Conservation (phyloP, 2,113 vertebrate genomes). For the Tyto alba region DNA sequence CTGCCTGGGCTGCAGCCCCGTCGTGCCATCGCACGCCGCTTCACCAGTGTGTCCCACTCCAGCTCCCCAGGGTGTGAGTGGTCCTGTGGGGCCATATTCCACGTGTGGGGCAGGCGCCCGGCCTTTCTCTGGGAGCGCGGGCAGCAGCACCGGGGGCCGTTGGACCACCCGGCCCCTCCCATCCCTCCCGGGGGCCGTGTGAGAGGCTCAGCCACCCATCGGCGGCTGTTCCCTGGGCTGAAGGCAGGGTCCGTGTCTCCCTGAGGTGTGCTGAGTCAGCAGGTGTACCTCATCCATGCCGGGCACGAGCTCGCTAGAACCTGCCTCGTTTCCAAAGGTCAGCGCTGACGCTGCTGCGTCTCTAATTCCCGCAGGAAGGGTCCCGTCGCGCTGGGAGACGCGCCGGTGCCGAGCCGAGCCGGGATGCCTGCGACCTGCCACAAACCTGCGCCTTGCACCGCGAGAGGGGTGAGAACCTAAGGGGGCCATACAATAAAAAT, state of each 20-base stretch:
- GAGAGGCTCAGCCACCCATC: background rate
- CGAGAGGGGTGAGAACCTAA: background rate
- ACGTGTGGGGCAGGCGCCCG: background rate
- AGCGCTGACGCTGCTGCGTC: background rate
- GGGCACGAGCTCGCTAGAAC: background rate
- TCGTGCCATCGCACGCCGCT: background rate
- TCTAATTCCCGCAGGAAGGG: background rate
- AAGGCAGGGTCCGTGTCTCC: background rate
- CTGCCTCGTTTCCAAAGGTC: background rate
- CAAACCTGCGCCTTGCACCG: background rate
- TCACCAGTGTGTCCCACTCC: background rate
- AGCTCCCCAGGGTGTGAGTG: background rate
- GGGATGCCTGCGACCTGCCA: background rate
- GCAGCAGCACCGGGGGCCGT: fast-evolving
- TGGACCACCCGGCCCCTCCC: background rate
- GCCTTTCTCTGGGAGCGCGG: background rate
- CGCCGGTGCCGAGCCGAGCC: fast-evolving
- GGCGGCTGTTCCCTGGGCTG: background rate
- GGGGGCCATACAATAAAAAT: background rate
- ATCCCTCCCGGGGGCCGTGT: background rate
- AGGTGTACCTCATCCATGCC: background rate
- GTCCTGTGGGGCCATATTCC: background rate
- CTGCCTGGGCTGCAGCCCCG: background rate
- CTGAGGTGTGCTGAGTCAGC: background rate
- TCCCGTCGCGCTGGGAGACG: fast-evolving